Base-by-base conservation (phyloP, 2,888 invertebrate genomes). In the Eristalis arbustorum region DNA sequence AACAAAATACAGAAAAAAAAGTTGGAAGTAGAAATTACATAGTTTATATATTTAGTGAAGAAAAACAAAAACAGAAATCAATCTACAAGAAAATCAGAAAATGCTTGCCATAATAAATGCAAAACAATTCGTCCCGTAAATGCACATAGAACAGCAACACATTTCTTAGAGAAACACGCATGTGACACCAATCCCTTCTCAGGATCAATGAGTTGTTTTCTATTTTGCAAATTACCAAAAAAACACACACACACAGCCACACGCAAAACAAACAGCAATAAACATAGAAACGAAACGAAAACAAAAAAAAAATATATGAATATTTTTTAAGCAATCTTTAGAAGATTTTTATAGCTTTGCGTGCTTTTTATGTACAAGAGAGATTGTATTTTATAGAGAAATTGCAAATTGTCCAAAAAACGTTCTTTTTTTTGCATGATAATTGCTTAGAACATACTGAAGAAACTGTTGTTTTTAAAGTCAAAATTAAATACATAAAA, bases 321-420 rank as follows among this genome's bases (percentile, higher is more conserved):
- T 79, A 83, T 83, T 87, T 87, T 87, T 75, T 82, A 85, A 34
- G 56, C n/a, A 82, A 83, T 83, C 87, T 83, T 87, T 87, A 87
- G 87, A 87, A 83, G 87, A 83, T 87, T 83, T 85, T 87, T 84
- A 83, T 79, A 87, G 87, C 83, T 87, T 87, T 79, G 79, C 83
- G 82, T 87, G 87, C 87, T 87, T 87, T 87, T 83, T 87, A 79
- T 85, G 77, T 83, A 83, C 82, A 79, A 62, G 78, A 87, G 64
- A 78, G 67, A 87, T 87, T 87, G 83, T 87, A 87, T 83, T 87
- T 87, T 87, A 87, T 83, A 87, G 82, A 59, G 25, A 59, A 78
- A 77, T 78, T 87, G 83, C 87, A 87, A 87, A 83, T 79, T 87
- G 87, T 87, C 87, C 87, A 87, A 63, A 31, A 3, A 72, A 74